These are phyloP conservation scores for Holothuria leucospilota DNA, from an alignment of 53 echinoderm and acorn worm genomes.

Conservation along the genomic window DNA sequence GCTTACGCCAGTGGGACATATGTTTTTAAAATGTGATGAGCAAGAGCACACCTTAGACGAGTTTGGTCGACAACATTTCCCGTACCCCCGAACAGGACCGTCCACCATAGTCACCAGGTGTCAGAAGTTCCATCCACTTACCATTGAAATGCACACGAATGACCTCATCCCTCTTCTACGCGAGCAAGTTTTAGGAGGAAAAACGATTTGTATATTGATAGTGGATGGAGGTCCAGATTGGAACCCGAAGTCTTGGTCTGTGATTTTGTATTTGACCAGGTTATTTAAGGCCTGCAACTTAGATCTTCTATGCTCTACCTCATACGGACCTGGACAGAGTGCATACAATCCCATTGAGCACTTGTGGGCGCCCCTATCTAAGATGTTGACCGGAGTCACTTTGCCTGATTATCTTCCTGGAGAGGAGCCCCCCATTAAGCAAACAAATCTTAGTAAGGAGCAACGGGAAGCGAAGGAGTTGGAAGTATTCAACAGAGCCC, in stretches of 20 bases:
- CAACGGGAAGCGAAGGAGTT: background rate
- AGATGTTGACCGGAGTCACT: constrained; percentile 50
- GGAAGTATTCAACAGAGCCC: constrained; percentile 2
- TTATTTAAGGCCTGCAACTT: constrained; percentile 22
- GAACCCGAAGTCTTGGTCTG: constrained; percentile 46
- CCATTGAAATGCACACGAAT: constrained; percentile 53
- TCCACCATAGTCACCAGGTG: background rate
- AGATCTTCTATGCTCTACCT: constrained; percentile 57
- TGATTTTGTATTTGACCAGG: constrained; percentile 17
- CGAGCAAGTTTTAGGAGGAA: constrained; percentile 3
- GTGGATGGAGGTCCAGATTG: constrained; percentile 65
- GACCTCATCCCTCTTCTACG: constrained; percentile 40
- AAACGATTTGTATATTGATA: constrained; percentile 15
- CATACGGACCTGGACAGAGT: constrained; percentile 19
- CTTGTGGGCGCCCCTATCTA: constrained; percentile 53
- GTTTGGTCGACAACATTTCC: constrained; percentile 8
- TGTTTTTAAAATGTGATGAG: constrained; percentile 20
- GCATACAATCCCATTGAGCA: constrained; percentile 68
- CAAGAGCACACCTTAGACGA: background rate
- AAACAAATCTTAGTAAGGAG: background rate
- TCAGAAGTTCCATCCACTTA: constrained; percentile 39
- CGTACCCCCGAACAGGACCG: constrained; percentile 43
- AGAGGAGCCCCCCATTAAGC: constrained; percentile 24
- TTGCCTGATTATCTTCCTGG: constrained; percentile 41
- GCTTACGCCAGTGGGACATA: constrained; percentile 56